These are phyloP conservation scores for Microcebus griseorufus DNA, from an alignment of 2,113 vertebrate species.

Conservation along the genomic window DNA sequence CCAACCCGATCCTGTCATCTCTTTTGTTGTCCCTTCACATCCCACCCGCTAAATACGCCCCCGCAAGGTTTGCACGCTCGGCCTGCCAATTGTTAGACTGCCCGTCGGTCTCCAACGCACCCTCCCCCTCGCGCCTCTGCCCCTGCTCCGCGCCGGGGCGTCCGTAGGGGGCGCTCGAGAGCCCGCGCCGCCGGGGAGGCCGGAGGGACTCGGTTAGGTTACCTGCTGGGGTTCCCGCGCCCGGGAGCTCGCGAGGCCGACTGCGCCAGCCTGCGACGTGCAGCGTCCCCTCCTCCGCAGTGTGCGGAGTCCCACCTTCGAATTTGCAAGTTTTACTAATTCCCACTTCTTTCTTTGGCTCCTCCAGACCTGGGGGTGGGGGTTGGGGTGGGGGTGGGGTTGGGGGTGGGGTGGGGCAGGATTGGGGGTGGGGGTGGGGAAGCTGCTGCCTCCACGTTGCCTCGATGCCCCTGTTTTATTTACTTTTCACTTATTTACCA, in stretches of 20 bases:
- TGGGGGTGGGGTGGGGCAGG: neutral
- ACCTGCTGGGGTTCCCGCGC: too few relatives aligned
- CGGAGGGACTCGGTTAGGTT: neutral
- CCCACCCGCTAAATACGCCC: neutral
- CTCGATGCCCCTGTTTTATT: neutral
- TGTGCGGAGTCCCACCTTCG: neutral
- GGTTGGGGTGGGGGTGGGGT: fast-evolving
- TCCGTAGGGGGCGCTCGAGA: neutral
- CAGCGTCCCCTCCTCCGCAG: neutral
- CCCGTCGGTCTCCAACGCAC: neutral
- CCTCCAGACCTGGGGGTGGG: neutral
- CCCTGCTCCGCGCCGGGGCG: too few relatives aligned
- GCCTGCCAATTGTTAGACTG: neutral
- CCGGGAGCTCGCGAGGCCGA: too few relatives aligned
- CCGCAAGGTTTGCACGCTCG: neutral
- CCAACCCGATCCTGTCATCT: neutral
- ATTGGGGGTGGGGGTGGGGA: too few relatives aligned
- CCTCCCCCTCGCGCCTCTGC: fast-evolving
- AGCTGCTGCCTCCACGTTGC: neutral
- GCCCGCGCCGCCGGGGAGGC: neutral
- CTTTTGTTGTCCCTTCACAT: neutral
- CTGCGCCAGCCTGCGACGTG: neutral
- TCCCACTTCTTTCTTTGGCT: neutral
- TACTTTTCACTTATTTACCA: neutral
- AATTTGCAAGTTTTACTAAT: neutral